A percentile compares a stretch with the other conserved stretches of the same genome.
These are phyloP conservation scores for Barbus barbus DNA, from an alignment of 2,113 vertebrate species.

Conservation along the genomic window DNA sequence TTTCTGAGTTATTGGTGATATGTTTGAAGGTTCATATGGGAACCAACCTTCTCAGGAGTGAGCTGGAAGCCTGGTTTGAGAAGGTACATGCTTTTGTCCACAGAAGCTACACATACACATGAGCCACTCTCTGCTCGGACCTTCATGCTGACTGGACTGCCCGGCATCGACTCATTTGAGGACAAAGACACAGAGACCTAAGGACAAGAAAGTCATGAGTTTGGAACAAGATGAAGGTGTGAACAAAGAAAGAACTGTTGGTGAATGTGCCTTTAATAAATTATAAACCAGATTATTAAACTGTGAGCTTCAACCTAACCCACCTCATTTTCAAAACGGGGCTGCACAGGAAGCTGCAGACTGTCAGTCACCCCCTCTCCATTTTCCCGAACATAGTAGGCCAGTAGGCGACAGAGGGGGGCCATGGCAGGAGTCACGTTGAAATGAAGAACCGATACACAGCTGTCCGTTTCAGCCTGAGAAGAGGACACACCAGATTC, in stretches of 20 bases:
- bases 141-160: slow-evolving; percentile 76
- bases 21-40: neutral
- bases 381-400: slow-evolving; percentile 85
- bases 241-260: neutral
- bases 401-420: slow-evolving; percentile 82
- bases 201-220: neutral
- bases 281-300: neutral
- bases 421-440: slow-evolving; percentile 78
- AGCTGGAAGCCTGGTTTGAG: slow-evolving; percentile 88
- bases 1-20: no score
- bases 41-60: slow-evolving; percentile 81
- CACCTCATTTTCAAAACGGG: slow-evolving; percentile 88
- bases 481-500: slow-evolving; percentile 65
- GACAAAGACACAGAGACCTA: slow-evolving; percentile 82
- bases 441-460: slow-evolving; percentile 80
- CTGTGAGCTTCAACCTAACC: neutral
- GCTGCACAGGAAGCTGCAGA: slow-evolving; percentile 79
- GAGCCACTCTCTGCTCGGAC: slow-evolving; percentile 80
- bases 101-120: slow-evolving; percentile 83
- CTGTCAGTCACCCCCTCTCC: slow-evolving; percentile 91
- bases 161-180: slow-evolving; percentile 83
- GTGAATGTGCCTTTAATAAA: neutral
- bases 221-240: neutral
- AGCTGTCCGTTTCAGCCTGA: slow-evolving; percentile 77
- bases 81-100: slow-evolving; percentile 88